phyloP scores from a whole-genome alignment of 2,888 invertebrate genomes.

The Cephus rjabovi region DNA sequence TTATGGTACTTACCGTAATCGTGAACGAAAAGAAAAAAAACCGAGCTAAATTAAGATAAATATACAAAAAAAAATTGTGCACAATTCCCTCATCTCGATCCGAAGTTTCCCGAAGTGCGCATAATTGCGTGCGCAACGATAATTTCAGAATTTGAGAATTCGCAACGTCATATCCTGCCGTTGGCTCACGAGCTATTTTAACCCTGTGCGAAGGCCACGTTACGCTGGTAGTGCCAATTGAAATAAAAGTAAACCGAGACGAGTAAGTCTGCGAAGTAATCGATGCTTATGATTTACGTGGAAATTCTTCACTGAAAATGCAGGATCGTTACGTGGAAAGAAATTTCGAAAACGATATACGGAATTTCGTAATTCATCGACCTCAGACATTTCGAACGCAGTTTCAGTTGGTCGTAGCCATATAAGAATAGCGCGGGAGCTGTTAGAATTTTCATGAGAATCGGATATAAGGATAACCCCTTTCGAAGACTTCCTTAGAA shows the following conservation, averaged over 20 bases:
- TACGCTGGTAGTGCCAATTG: background rate
- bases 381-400: background rate
- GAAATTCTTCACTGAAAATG: background rate
- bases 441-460: background rate
- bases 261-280: background rate
- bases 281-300: background rate
- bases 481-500: background rate
- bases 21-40: too few species aligned
- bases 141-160: background rate
- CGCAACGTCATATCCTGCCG: background rate
- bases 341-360: background rate
- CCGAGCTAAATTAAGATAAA: background rate
- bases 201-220: background rate
- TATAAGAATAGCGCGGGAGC: background rate
- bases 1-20: background rate
- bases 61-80: background rate
- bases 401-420: background rate
- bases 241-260: background rate
- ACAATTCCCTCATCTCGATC: background rate
- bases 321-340: background rate
- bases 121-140: background rate
- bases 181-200: background rate
- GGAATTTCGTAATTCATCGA: background rate
- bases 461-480: background rate
- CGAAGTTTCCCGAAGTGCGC: background rate